Base-by-base conservation (phyloP, 2,888 invertebrate species). In the Yponomeuta malinellus region DNA sequence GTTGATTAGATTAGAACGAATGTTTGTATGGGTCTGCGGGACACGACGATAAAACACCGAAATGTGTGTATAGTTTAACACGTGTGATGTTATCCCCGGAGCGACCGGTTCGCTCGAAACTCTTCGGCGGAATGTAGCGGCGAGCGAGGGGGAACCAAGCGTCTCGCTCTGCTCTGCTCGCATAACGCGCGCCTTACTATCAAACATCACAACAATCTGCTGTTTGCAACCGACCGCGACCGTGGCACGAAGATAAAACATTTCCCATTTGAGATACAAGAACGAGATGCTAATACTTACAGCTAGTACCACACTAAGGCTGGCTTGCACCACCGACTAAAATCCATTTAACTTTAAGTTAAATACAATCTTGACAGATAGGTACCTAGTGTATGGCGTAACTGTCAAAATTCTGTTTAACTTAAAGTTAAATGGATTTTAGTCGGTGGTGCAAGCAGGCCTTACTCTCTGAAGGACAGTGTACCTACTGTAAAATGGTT, bases 81-180 rank as follows among this genome's bases (percentile, higher is more conserved):
- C 79, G 78, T 77, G 78, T 75, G 76, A 75, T 75, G 72, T 74
- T 43, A 43, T 75, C 72, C 74, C 75, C 77, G 79, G 83, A 84
- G 80, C 89, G 86, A 78, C 84, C 82, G 81, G 74, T 78, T 78
- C 81, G 81, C 81, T 78, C 77, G 79, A 78, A 81, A 77, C 73
- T 81, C 83, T 81, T 75, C 77, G 79, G 74, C 82, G 84, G 84
- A 87, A 86, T 88, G 87, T 82, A 43, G n/a, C 67, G 67, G n/a
- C 76, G 77, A 75, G 73, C 70, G 71, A 59, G 63, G 67, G 43
- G 65, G 71, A 10, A 63, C 63, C 68, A 33, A 31, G 10, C n/a
- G 67, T n/a, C 67, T 29, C 64, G 29, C 23, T 63, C 63, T 23
- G 15, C 63, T 29, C 64, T 23, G 15, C 63, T 29, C 64, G 52